Conservation (phyloP, 2,888 invertebrate species). For the Ecliptopera silaceata region DNA sequence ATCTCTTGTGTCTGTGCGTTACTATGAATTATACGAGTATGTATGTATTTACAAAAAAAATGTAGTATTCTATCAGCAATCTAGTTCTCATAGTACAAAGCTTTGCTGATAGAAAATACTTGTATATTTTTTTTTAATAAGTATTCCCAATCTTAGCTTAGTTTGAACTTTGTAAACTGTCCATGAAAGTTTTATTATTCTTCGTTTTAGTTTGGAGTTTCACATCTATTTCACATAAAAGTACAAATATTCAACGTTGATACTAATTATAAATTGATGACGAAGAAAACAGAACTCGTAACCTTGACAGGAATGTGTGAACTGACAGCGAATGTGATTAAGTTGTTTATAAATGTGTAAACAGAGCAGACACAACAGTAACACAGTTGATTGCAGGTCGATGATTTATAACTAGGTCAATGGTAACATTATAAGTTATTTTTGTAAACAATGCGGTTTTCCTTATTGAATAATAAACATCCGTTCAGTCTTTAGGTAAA, state of each 20-base stretch:
- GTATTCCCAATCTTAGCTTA: no score
- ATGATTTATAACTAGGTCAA: constrained; percentile 30
- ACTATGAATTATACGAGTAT: no score
- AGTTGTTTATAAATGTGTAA: constrained; percentile 25
- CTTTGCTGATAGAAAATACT: no score
- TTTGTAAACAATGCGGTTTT: background rate
- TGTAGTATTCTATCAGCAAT: no score
- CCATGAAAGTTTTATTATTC: no score
- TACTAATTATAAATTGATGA: constrained; percentile 2
- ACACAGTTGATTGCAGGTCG: constrained; percentile 21
- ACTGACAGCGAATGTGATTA: constrained; percentile 32
- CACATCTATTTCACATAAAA: background rate
- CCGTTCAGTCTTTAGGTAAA: background rate
- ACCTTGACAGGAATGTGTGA: constrained; percentile 34
- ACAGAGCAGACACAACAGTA: constrained; percentile 11
- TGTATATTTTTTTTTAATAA: no score
- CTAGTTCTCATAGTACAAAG: no score
- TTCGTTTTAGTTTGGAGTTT: constrained; percentile 8
- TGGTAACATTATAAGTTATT: constrained; percentile 13
- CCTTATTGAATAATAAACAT: background rate
- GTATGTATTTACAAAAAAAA: no score
- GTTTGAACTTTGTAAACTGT: no score
- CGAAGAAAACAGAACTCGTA: constrained; percentile 30
- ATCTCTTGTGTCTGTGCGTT: no score
- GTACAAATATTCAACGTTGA: background rate